Evolutionary conservation across 2,797 vertebrate species (phyloP).

Genomic region (Thamnophis elegans): DNA sequence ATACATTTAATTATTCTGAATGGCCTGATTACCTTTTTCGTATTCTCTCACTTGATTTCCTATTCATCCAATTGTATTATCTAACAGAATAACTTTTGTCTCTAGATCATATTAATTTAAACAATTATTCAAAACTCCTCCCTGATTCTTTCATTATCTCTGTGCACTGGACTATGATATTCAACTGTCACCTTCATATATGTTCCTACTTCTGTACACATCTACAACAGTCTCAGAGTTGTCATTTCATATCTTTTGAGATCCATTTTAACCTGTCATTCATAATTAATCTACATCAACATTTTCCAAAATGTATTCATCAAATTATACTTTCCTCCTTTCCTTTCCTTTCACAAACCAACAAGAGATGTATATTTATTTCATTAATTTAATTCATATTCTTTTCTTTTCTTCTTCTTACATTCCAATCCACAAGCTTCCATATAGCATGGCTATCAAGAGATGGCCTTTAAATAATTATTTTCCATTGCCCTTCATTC

Average conservation of each 20-base stretch:
- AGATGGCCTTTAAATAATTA: no score
- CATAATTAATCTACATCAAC: neutral
- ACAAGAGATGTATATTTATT: no score
- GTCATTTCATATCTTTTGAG: neutral
- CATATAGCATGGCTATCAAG: no score
- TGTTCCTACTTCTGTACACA: neutral
- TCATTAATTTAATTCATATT: no score
- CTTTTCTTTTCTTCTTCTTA: no score
- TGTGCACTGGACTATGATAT: neutral
- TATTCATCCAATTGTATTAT: neutral
- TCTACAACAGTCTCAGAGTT: neutral
- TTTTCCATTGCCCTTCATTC: no score
- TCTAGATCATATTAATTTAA: neutral
- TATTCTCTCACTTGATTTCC: neutral
- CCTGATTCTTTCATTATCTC: neutral
- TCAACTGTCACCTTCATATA: neutral
- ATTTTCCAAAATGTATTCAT: no score
- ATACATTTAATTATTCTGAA: no score
- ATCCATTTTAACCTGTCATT: neutral
- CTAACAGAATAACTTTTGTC: neutral
- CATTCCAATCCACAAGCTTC: no score
- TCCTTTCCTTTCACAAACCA: no score
- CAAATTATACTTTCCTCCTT: no score
- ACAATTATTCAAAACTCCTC: neutral
- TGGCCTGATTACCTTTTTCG: no score